Evolutionary conservation across 2,888 invertebrate species (phyloP).

Genomic region (Byasa hedistus): DNA sequence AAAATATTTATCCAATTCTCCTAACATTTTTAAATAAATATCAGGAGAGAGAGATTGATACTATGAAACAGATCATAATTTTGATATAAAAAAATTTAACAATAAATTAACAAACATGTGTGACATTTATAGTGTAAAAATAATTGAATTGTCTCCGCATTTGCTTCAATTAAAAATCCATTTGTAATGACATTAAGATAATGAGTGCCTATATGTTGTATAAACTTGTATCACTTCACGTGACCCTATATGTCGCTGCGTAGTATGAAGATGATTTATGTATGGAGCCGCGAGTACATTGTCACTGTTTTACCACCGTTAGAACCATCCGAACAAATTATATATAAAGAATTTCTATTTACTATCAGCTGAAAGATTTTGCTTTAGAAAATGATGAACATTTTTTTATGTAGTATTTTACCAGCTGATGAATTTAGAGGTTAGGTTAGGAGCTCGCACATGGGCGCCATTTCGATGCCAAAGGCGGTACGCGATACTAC

Average conservation of each 20-base stretch:
- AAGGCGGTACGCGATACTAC: neutral
- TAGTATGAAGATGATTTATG: too few relatives aligned
- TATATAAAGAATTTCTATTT: neutral
- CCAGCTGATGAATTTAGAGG: constrained; percentile 11
- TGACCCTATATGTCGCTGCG: too few relatives aligned
- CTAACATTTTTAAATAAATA: neutral
- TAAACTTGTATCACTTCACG: too few relatives aligned
- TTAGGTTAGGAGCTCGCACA: constrained; percentile 19
- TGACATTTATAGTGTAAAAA: neutral
- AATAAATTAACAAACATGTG: neutral
- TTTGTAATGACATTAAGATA: too few relatives aligned
- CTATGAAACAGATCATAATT: neutral
- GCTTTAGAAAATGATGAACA: neutral
- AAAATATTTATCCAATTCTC: neutral
- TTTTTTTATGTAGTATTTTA: constrained; percentile 1
- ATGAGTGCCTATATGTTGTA: too few relatives aligned
- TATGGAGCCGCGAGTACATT: neutral
- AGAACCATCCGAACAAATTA: constrained; percentile 26
- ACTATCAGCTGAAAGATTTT: constrained; percentile 4
- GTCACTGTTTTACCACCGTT: constrained; percentile 12
- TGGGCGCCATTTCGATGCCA: neutral
- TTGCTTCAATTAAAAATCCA: too few relatives aligned
- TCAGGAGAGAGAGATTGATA: neutral
- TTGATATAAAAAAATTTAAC: neutral
- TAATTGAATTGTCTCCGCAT: too few relatives aligned